These are phyloP conservation scores for Diaperis boleti DNA, from an alignment of 2,888 invertebrate species.

Conservation along the genomic window DNA sequence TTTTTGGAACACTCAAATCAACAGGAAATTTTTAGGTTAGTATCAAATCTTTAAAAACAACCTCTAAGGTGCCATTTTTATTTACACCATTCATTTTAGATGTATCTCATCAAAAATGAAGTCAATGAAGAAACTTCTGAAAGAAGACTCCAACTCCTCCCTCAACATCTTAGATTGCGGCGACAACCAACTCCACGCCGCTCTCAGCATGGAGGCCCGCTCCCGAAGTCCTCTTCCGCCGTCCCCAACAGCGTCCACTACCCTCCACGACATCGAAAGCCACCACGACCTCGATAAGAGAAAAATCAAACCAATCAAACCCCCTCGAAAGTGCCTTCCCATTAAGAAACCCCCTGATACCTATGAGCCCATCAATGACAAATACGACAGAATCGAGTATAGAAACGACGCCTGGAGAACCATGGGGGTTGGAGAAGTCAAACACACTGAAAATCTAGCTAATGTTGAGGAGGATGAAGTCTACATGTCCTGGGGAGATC, in stretches of 20 bases:
- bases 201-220: slow-evolving; percentile 83
- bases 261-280: slow-evolving; percentile 66
- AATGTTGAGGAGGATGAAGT: slow-evolving; percentile 62
- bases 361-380: slow-evolving; percentile 68
- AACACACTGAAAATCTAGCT: slow-evolving; percentile 74
- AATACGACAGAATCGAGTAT: slow-evolving; percentile 75
- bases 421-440: slow-evolving; percentile 79
- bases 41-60: too few relatives aligned
- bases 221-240: slow-evolving; percentile 85
- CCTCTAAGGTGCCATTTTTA: too few relatives aligned
- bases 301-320: slow-evolving; percentile 52
- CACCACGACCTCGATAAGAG: slow-evolving; percentile 20
- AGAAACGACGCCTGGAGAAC: slow-evolving; percentile 87
- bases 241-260: slow-evolving; percentile 64
- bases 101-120: slow-evolving; percentile 88
- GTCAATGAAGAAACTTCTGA: slow-evolving; percentile 85
- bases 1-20: slow-evolving; percentile 85
- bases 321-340: slow-evolving; percentile 62
- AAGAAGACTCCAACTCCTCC: slow-evolving; percentile 71
- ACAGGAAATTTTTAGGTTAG: slow-evolving; percentile 77
- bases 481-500: slow-evolving; percentile 65
- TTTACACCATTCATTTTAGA: slow-evolving; percentile 61
- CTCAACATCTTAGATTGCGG: slow-evolving; percentile 72
- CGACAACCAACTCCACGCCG: slow-evolving; percentile 81
- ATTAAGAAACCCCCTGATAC: slow-evolving; percentile 44